Conservation (phyloP, 1,140 invertebrate species). For the Hylaeus volcanicus region DNA sequence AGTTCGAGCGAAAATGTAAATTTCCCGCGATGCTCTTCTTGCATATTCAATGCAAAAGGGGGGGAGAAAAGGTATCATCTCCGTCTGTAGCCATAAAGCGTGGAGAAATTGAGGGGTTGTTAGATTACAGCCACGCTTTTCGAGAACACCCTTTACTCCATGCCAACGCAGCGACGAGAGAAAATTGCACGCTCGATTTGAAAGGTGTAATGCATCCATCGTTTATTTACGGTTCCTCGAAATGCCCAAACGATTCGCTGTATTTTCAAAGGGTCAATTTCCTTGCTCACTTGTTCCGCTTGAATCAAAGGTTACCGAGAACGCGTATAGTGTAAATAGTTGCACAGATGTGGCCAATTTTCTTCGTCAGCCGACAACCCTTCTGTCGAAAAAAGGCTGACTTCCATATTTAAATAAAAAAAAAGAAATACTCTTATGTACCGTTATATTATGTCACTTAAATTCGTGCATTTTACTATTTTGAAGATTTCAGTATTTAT, state of each 20-base stretch:
- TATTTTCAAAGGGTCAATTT: conserved; percentile 8
- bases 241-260: not conserved
- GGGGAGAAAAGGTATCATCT: conserved; percentile 46
- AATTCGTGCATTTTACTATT: too few relatives aligned
- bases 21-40: conserved; percentile 50
- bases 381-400: too few relatives aligned
- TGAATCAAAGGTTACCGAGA: not conserved
- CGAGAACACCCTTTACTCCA: conserved; percentile 5
- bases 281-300: not conserved
- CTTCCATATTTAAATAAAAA: too few relatives aligned
- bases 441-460: too few relatives aligned
- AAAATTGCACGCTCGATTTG: conserved; percentile 46
- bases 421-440: too few relatives aligned
- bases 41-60: conserved; percentile 49
- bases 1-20: conserved; percentile 54
- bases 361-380: not conserved
- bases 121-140: conserved; percentile 43
- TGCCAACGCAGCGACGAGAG: not conserved
- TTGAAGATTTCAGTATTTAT: too few relatives aligned
- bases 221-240: conserved; percentile 31
- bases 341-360: not conserved
- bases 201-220: conserved; percentile 37
- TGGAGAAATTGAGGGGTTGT: conserved; percentile 46
- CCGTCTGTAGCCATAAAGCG: conserved; percentile 46
- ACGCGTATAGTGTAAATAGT: not conserved